Conservation (phyloP, 2,797 vertebrate species). For the Apogon hyalosoma region DNA sequence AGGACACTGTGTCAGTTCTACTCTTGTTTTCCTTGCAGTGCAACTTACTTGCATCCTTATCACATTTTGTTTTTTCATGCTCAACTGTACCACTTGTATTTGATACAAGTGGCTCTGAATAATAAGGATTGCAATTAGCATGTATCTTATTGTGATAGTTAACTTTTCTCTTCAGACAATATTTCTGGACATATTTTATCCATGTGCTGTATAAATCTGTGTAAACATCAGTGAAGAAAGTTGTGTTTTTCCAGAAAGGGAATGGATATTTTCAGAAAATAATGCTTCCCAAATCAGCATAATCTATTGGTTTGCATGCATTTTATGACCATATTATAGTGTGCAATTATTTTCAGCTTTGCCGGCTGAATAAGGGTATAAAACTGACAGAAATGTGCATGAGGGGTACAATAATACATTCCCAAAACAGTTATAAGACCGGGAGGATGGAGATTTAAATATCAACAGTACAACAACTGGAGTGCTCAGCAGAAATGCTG, state of each 20-base stretch:
- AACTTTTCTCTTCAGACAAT: background rate
- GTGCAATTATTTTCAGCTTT: conserved; percentile 53
- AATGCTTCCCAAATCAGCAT: conserved; percentile 37
- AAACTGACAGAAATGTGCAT: conserved; percentile 58
- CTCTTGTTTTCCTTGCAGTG: too few relatives aligned
- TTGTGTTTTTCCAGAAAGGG: conserved; percentile 13
- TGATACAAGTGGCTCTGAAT: too few relatives aligned
- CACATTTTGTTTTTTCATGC: too few relatives aligned
- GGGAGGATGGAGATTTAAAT: conserved; percentile 52
- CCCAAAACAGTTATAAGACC: conserved; percentile 50
- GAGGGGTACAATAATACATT: conserved; percentile 42
- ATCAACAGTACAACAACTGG: conserved; percentile 37
- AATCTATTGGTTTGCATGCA: conserved; percentile 33
- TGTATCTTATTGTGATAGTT: background rate
- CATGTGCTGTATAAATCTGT: conserved; percentile 6
- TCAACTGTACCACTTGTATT: too few relatives aligned
- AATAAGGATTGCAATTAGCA: too few relatives aligned
- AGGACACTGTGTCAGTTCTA: too few relatives aligned
- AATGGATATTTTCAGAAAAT: conserved; percentile 29
- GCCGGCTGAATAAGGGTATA: conserved; percentile 48
- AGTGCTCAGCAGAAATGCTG: conserved; percentile 50
- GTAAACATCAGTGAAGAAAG: conserved; percentile 9
- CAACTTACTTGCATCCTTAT: too few relatives aligned
- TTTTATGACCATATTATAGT: conserved; percentile 50
- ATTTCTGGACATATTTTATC: too few relatives aligned